A percentile compares a stretch with the other conserved stretches of the same genome.
phyloP scores from a whole-genome alignment of 2,113 vertebrate species.

The Phasianus colchicus region DNA sequence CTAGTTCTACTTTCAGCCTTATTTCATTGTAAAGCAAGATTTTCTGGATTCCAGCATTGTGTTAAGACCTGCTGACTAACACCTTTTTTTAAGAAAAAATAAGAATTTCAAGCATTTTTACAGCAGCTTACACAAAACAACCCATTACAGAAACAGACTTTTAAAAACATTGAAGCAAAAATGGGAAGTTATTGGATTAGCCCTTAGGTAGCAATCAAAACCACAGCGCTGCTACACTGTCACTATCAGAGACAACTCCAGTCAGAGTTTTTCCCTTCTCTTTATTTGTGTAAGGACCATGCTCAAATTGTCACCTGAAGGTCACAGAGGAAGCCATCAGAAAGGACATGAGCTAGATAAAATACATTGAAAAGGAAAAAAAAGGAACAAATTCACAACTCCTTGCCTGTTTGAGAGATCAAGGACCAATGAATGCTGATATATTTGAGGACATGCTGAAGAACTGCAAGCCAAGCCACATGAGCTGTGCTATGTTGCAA shows the following conservation, averaged over 20 bases:
- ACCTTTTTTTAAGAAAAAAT: neutral
- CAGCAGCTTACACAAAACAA: neutral
- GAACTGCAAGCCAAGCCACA: neutral
- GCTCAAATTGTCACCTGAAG: neutral
- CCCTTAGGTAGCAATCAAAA: neutral
- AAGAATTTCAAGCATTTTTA: neutral
- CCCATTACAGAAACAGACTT: neutral
- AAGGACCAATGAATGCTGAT: neutral
- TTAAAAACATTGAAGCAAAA: neutral
- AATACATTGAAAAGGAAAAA: neutral
- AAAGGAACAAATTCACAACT: fast-evolving
- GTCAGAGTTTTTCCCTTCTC: neutral
- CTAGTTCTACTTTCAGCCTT: neutral
- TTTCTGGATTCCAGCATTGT: neutral
- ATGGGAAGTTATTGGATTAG: neutral
- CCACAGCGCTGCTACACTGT: neutral
- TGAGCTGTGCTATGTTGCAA: neutral
- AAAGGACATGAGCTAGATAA: neutral
- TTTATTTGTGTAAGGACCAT: neutral
- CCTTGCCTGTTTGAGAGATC: neutral
- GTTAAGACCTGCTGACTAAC: neutral
- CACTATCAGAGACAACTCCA: neutral
- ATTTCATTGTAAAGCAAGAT: neutral
- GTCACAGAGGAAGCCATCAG: neutral
- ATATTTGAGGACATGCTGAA: neutral